These are phyloP conservation scores for Varanus salvator DNA, from an alignment of 2,113 vertebrate genomes.

Conservation along the genomic window DNA sequence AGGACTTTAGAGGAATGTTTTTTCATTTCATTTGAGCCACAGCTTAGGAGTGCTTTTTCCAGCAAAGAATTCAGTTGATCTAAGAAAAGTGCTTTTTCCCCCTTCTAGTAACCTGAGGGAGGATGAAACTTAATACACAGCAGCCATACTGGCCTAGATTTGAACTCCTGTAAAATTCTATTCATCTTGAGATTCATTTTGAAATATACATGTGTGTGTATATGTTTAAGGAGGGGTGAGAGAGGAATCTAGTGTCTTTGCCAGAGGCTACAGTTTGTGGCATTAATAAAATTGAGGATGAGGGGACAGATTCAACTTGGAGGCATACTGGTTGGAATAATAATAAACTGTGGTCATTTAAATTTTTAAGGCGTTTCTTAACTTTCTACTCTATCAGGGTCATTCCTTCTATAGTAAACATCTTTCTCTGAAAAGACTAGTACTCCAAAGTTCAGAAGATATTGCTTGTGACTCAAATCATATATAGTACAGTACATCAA, in stretches of 20 bases:
- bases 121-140: not conserved
- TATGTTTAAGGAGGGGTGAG: no score
- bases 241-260: not conserved
- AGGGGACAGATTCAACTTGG: not conserved
- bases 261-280: not conserved
- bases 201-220: not conserved
- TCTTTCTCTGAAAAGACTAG: not conserved
- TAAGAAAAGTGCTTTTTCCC: not conserved
- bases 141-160: not conserved
- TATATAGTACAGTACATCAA: not conserved
- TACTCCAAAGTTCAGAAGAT: not conserved
- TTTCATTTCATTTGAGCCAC: not conserved
- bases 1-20: not conserved
- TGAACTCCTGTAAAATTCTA: not conserved
- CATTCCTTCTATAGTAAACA: not conserved
- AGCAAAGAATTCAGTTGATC: not conserved
- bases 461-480: not conserved
- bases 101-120: not conserved
- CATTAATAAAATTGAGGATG: not conserved
- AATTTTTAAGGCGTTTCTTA: not conserved
- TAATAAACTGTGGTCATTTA: not conserved
- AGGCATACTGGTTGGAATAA: conserved; percentile 1
- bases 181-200: conserved; percentile 5
- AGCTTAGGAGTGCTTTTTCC: not conserved
- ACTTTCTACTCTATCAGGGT: not conserved